These are phyloP conservation scores for Stercorarius parasiticus DNA, from an alignment of 2,113 vertebrate species.

Conservation along the genomic window DNA sequence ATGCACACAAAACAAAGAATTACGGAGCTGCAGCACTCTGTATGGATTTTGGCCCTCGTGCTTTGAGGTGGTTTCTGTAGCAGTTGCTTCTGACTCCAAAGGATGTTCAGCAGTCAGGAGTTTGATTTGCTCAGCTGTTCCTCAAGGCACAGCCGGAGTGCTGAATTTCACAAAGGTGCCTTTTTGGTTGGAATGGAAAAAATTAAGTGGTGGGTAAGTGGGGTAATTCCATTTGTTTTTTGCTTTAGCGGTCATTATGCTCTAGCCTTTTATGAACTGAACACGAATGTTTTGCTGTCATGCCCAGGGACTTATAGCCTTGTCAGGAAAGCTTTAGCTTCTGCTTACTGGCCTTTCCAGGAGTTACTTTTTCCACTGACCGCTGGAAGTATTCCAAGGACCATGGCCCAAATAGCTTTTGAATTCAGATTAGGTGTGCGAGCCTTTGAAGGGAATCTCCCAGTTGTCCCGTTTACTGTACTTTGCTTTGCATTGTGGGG, in stretches of 20 bases:
- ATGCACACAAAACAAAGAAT: not conserved
- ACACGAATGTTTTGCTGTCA: not conserved
- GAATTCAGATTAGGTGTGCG: not conserved
- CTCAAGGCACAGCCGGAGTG: not conserved
- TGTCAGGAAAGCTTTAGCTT: not conserved
- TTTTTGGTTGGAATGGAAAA: not conserved
- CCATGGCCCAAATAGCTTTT: not conserved
- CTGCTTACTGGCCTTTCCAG: not conserved
- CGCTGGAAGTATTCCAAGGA: not conserved
- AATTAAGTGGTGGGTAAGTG: not conserved
- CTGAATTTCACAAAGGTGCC: not conserved
- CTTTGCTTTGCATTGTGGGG: not conserved
- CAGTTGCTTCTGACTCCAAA: not conserved
- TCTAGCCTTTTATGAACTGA: not conserved
- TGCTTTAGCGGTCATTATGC: not conserved
- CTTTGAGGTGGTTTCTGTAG: not conserved
- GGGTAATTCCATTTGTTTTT: not conserved
- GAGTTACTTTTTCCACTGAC: not conserved
- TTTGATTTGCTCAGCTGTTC: not conserved
- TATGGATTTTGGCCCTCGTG: not conserved
- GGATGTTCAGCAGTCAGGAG: not conserved
- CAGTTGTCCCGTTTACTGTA: fast-evolving
- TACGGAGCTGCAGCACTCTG: fast-evolving
- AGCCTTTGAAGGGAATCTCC: not conserved
- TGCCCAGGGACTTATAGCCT: not conserved